These are phyloP conservation scores for Andrena marginata DNA, from an alignment of 2,888 invertebrate genomes.

Conservation along the genomic window DNA sequence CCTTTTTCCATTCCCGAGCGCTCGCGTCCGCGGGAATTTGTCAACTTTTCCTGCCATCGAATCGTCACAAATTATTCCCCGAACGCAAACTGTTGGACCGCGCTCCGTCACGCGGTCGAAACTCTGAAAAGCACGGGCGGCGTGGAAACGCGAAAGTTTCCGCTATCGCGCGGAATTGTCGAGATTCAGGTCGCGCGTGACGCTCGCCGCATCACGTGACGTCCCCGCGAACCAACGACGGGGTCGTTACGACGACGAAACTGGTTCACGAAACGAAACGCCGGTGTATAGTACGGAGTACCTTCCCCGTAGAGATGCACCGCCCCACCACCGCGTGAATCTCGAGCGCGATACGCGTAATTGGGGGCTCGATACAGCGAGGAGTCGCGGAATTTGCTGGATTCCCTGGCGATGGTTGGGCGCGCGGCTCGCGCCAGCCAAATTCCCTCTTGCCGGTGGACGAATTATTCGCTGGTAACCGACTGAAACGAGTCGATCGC, in stretches of 20 bases:
- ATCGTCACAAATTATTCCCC: background rate
- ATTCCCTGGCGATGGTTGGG: background rate
- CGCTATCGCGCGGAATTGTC: constrained; percentile 17
- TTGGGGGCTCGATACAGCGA: background rate
- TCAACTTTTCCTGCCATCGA: background rate
- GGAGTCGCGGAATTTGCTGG: constrained; percentile 18
- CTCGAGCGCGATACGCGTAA: background rate
- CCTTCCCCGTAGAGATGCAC: too few relatives aligned
- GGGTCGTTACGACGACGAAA: constrained; percentile 18
- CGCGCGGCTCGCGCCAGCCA: background rate
- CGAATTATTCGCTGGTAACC: constrained; percentile 61
- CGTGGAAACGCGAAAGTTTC: constrained; percentile 20
- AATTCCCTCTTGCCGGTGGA: constrained; percentile 4
- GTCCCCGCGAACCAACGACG: constrained; percentile 14
- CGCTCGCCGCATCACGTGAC: constrained; percentile 30
- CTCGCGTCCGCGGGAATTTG: background rate
- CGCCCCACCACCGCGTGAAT: background rate
- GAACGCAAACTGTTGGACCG: background rate
- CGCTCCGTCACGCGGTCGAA: background rate
- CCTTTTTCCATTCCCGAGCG: background rate
- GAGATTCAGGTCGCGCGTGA: constrained; percentile 49
- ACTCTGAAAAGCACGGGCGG: constrained; percentile 2
- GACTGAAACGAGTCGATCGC: constrained; percentile 64
- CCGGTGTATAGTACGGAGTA: too few relatives aligned
- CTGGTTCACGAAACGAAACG: constrained; percentile 14